Base-by-base conservation (phyloP, 1,140 invertebrate species). In the Anastrepha ludens region DNA sequence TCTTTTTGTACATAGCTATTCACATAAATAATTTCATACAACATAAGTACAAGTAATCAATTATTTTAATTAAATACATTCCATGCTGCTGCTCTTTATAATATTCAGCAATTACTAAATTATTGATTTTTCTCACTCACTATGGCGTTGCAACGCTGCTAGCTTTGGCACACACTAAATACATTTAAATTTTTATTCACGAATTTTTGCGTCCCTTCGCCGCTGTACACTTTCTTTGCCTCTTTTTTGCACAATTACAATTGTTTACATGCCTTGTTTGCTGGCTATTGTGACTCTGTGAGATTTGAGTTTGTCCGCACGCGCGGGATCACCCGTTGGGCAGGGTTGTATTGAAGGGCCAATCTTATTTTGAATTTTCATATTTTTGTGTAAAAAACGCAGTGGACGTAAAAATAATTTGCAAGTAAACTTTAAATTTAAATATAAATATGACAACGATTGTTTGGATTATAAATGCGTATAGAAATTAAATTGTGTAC, bases 181-280 rank as follows among this genome's bases (percentile, higher is more conserved):
- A 81, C 74, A 81, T 81, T 81, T 81, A 81, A 81, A 81, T 55
- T 81, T 81, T 81, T 81, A 81, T 81, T 81, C 74, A 81, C 74
- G 74, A 81, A 81, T 81, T 81, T 81, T 81, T 81, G 74, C 74
- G 74, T 29, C 74, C 74, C 74, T 81, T 50, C n/a, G 74, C n/a
- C 20, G 44, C 44, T 55, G 74, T 81, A 55, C 74, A 81, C 47
- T 81, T 81, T 81, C 6, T 55, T 81, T 55, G 74, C 47, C 74
- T 81, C 17, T 81, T 81, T 74, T 81, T 81, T 81, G 74, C 74
- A 81, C 74, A 81, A 81, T 81, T 81, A 81, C 44, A 74, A 74
- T 81, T 81, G 74, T 81, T 81, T 81, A 81, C 74, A 81, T 74
- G 74, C 74, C 47, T 81, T 55, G 74, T 81, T 50, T 81, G 44